Base-by-base conservation (phyloP, 2,888 invertebrate genomes). In the Caenorhabditis wallacei region DNA sequence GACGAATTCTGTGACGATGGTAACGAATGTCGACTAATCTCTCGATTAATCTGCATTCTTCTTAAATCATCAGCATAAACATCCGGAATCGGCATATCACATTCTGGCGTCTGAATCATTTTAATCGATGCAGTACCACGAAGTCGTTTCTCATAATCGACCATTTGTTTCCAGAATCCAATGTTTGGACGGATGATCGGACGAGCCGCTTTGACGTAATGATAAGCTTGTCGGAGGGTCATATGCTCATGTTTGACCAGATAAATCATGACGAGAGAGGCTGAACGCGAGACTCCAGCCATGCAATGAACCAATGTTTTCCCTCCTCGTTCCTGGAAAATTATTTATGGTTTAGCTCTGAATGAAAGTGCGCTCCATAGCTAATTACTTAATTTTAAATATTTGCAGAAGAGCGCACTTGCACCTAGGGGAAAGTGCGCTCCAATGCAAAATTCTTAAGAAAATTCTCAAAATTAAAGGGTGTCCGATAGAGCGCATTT, bases 121-220 rank as follows among this genome's bases (percentile, higher is more conserved):
- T 82, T 82, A 26, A 82, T 69, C 5, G 79, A 86, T 64, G 79
- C 64, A 40, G 43, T 70, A 80, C 88, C 89, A 40, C 89, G 82
- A 46, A 91, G 66, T 11, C 88, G 84, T 22, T 87, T 84, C 92
- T 97, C 97, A 90, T 94, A 97, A 84, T 95, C 95, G 54, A 97
- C 95, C 82, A 97, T 94, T 92, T 97, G 97, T 84, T 95, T 94
- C 94, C 96, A 96, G 93, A 97, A 97, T 2, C 96, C 96, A 51
- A 95, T 95, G 93, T 97, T 97, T 2, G 97, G 97, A 88, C 95
- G 95, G 82, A 97, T 95, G 92, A 96, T 95, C 11, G 95, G 95
- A 92, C 95, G 94, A 89, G 94, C 93, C 63, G 94, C 88, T 92
- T 96, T 87, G 10, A 89, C 89, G 69, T 89, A 86, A 64, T 84